Evolutionary conservation across 2,888 invertebrate species (phyloP), one percentile per base, ranked within the genome.

Genomic region (Liodrosophila aerea): DNA sequence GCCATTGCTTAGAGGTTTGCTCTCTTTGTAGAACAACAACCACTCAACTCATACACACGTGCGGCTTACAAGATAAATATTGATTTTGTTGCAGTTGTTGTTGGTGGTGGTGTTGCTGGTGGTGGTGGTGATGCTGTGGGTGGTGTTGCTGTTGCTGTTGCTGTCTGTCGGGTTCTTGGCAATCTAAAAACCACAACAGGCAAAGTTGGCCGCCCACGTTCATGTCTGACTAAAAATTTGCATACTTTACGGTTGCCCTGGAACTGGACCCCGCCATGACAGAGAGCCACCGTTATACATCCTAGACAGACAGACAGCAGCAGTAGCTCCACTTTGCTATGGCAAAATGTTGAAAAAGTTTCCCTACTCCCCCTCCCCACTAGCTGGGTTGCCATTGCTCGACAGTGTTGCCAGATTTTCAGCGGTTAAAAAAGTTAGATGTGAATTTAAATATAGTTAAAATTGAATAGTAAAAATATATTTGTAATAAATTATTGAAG

Each of bases 41-140:
- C 56, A 44, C 13, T n/a, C n/a, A n/a, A 22, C 34, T 31, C 34
- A 50, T 44, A 64, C 64, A 76, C 77, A 78, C 81, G 84, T 78
- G 81, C 74, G 85, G 84, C 68, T 76, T 76, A 84, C 84, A 84
- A 78, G 77, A 77, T 61, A 77, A 84, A 78, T 78, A 78, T 78
- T 81, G 78, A 84, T 77, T 78, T 72, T 81, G 61, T 62, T 73
- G 73, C 45, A 72, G 63, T 45, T 67, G 49, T 39, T 51, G 46
- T 40, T 62, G 70, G 39, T 57, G 61, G 31, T 54, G 64, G 36
- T 43, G 58, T 2, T 16, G 45, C 27, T 41, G n/a, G 33, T 62
- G 65, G 36, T 54, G 61, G 34, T 53, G 60, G n/a, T 9, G 37
- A 4, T 51, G 61, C 5, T 57, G 36, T 13, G 41, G 37, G 36